Evolutionary conservation across 2,888 invertebrate species (phyloP).

Genomic region (Tortrix viridana): DNA sequence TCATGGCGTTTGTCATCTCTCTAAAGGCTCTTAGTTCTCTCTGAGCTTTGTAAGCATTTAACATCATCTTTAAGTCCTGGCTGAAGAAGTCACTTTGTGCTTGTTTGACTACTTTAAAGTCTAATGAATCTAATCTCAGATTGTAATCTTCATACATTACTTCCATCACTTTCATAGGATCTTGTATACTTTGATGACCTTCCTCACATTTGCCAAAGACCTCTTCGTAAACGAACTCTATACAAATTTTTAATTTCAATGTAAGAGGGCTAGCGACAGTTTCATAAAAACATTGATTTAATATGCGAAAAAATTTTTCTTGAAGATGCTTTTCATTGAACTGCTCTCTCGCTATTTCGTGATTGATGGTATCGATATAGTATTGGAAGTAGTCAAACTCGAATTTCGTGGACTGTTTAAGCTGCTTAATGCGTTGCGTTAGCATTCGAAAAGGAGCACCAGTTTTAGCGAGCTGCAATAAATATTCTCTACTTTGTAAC

Average conservation of each 20-base stretch:
- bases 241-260: constrained; percentile 74
- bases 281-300: constrained; percentile 70
- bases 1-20: constrained; percentile 77
- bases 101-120: constrained; percentile 73
- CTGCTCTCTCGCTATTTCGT: constrained; percentile 65
- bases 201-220: constrained; percentile 78
- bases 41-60: constrained; percentile 69
- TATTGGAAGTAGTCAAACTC: constrained; percentile 76
- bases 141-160: constrained; percentile 77
- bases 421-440: constrained; percentile 64
- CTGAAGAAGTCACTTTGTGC: constrained; percentile 72
- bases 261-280: constrained; percentile 71
- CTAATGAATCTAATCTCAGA: constrained; percentile 69
- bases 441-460: constrained; percentile 63
- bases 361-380: constrained; percentile 68
- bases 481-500: constrained; percentile 77
- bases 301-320: constrained; percentile 73
- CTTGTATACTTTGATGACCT: constrained; percentile 70
- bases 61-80: constrained; percentile 75
- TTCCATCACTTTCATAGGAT: constrained; percentile 78
- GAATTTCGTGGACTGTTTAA: constrained; percentile 63
- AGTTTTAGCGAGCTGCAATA: constrained; percentile 70
- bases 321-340: constrained; percentile 68
- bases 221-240: constrained; percentile 78
- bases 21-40: constrained; percentile 71